These are phyloP conservation scores for Oeneis ivallda DNA, from an alignment of 2,888 invertebrate genomes.

Conservation along the genomic window DNA sequence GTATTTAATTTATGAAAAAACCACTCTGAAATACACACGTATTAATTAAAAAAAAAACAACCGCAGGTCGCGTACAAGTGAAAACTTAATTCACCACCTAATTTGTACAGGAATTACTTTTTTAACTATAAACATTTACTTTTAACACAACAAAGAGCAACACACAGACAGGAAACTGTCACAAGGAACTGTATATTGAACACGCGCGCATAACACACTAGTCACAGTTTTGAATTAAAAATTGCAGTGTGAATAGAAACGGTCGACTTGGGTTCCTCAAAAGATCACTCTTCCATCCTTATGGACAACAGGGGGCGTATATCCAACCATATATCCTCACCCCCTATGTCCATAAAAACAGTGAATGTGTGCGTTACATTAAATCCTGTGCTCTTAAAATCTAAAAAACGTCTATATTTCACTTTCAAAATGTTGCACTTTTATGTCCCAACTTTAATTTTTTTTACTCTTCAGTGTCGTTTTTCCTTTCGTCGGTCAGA, in stretches of 20 bases:
- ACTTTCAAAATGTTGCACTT: conserved; percentile 18
- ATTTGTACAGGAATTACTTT: conserved; percentile 35
- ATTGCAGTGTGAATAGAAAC: conserved; percentile 64
- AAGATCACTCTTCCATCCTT: conserved; percentile 52
- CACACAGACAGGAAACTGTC: conserved; percentile 19
- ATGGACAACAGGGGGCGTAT: conserved; percentile 42
- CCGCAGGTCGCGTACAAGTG: conserved; percentile 7
- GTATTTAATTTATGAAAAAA: conserved; percentile 13
- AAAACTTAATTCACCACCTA: conserved; percentile 27
- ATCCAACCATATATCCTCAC: conserved; percentile 45
- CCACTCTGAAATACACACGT: conserved; percentile 11
- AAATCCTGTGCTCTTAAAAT: conserved; percentile 32
- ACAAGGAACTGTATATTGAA: conserved; percentile 44
- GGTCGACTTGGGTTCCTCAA: conserved; percentile 50
- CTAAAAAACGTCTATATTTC: conserved; percentile 26
- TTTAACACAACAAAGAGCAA: background rate
- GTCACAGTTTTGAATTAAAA: conserved; percentile 73
- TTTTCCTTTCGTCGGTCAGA: background rate
- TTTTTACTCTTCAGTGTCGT: background rate
- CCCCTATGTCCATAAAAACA: conserved; percentile 48
- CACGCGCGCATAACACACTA: conserved; percentile 60
- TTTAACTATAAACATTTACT: conserved; percentile 25
- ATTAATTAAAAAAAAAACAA: conserved; percentile 1
- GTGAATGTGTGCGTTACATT: conserved; percentile 40
- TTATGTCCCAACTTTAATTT: conserved; percentile 16